Evolutionary conservation across 2,888 invertebrate species (phyloP).

Genomic region (Microctonus aethiopoides): DNA sequence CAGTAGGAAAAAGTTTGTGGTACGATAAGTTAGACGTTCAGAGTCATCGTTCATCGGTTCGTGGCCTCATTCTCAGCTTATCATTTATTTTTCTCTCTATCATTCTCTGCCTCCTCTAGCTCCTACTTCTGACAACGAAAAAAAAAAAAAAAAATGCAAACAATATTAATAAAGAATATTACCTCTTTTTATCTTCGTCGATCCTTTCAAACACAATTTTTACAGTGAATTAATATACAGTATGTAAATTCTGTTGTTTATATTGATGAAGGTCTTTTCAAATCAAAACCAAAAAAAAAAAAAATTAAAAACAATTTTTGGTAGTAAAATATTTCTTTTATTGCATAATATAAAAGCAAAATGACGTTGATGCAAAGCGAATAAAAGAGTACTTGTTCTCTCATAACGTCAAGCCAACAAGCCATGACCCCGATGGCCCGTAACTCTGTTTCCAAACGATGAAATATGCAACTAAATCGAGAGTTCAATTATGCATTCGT

Average conservation of each 20-base stretch:
- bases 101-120: background rate
- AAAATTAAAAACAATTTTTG: background rate
- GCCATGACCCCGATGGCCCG: slow-evolving; percentile 22
- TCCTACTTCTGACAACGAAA: background rate
- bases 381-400: slow-evolving; percentile 12
- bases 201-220: too few relatives aligned
- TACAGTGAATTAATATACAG: too few relatives aligned
- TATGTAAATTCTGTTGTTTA: background rate
- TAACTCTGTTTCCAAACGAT: slow-evolving; percentile 37
- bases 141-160: background rate
- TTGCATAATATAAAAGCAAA: slow-evolving; percentile 16
- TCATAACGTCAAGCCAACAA: background rate
- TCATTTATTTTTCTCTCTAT: slow-evolving; percentile 7
- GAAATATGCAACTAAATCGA: slow-evolving; percentile 46
- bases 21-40: slow-evolving; percentile 32
- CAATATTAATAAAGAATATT: background rate
- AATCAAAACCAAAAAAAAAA: background rate
- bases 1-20: slow-evolving; percentile 23
- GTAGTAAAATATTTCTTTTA: slow-evolving; percentile 8
- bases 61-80: slow-evolving; percentile 27
- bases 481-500: slow-evolving; percentile 45
- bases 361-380: slow-evolving; percentile 22
- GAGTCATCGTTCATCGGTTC: slow-evolving; percentile 29
- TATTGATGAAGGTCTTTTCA: background rate
- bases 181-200: too few relatives aligned